These are phyloP conservation scores for Palythoa grandiflora DNA, from an alignment of 92 coral and sea anemone genomes.

Conservation along the genomic window DNA sequence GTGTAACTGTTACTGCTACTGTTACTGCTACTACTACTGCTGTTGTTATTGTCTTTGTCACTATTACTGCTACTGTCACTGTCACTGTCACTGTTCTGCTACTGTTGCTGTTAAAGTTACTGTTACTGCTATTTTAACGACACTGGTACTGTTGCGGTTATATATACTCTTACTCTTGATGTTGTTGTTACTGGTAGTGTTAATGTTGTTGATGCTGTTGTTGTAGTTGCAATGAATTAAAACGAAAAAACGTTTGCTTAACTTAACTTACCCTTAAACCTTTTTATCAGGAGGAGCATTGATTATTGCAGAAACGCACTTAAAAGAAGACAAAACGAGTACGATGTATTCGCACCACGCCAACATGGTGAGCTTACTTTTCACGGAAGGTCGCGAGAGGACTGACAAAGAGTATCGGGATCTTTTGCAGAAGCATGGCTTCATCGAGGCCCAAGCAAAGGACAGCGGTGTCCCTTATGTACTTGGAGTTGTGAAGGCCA, in stretches of 20 bases:
- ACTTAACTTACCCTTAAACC: neutral
- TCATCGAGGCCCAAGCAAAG: constrained; percentile 28
- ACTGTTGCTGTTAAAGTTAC: too few species aligned
- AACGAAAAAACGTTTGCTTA: neutral
- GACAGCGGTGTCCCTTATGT: constrained; percentile 27
- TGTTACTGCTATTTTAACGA: too few species aligned
- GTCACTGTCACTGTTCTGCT: too few species aligned
- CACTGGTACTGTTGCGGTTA: too few species aligned
- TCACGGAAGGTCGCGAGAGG: constrained; percentile 50
- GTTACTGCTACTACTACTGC: too few species aligned
- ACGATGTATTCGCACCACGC: constrained; percentile 43
- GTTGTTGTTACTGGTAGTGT: too few species aligned
- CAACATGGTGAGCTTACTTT: constrained; percentile 38
- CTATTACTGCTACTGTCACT: too few species aligned
- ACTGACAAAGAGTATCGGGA: constrained; percentile 37
- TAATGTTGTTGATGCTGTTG: too few species aligned
- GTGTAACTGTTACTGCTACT: too few species aligned
- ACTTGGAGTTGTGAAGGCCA: constrained; percentile 31
- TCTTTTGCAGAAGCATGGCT: constrained; percentile 39
- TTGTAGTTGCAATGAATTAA: too few species aligned
- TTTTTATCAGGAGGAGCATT: constrained; percentile 23
- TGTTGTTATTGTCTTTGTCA: too few species aligned
- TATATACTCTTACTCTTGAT: too few species aligned
- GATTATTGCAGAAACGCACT: constrained; percentile 34
- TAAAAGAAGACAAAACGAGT: constrained; percentile 35